Percentiles rank a stretch among this genome's conserved stretches.
Conservation (phyloP, 2,888 invertebrate species). For the Chloroclysta siterata region DNA sequence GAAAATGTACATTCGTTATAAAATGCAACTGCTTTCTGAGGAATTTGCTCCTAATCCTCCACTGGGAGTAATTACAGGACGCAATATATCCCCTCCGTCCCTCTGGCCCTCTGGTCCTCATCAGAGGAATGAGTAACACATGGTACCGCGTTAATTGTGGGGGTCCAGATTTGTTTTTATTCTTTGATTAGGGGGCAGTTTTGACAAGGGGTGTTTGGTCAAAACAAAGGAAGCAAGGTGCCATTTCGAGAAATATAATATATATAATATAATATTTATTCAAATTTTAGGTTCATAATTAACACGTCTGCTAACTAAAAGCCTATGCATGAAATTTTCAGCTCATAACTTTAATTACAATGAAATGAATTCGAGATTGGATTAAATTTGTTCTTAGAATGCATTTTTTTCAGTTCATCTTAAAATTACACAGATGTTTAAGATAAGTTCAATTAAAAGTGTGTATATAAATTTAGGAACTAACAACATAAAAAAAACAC, state of each 20-base stretch:
- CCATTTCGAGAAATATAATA: background rate
- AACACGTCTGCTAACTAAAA: too few species aligned
- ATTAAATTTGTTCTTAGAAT: too few species aligned
- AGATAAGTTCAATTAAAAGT: too few species aligned
- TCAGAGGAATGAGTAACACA: conserved; percentile 76
- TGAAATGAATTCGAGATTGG: too few species aligned
- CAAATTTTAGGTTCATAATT: too few species aligned
- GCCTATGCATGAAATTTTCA: too few species aligned
- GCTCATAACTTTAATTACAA: too few species aligned
- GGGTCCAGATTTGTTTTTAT: conserved; percentile 65
- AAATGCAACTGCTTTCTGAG: conserved; percentile 69
- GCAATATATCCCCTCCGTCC: conserved; percentile 68
- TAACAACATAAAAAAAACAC: background rate
- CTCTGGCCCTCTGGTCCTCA: conserved; percentile 60
- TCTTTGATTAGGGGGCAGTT: conserved; percentile 57
- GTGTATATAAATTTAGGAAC: too few species aligned
- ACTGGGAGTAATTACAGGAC: conserved; percentile 74
- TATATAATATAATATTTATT: too few species aligned
- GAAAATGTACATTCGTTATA: background rate
- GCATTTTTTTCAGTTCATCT: too few species aligned
- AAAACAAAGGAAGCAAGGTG: conserved; percentile 5
- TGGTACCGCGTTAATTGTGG: conserved; percentile 78
- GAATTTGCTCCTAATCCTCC: conserved; percentile 73
- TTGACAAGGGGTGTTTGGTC: conserved; percentile 25
- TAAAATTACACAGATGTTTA: too few species aligned